Evolutionary conservation across 1,140 invertebrate species (phyloP).

Genomic region (Heliothis subflexa): DNA sequence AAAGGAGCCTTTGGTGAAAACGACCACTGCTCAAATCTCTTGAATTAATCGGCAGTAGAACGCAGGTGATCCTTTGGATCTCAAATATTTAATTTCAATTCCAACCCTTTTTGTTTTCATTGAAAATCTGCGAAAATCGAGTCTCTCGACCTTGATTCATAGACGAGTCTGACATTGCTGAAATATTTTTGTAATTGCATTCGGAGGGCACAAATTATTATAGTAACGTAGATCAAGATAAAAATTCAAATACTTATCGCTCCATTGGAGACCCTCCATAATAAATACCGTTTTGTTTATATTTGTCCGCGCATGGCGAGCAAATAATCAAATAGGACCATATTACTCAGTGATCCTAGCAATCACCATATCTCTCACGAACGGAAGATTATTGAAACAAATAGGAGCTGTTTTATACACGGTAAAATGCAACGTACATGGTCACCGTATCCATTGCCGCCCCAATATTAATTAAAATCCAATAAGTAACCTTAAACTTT

Average conservation of each 20-base stretch:
- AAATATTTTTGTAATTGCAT: no score
- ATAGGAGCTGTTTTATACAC: background rate
- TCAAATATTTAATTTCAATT: slow-evolving; percentile 1
- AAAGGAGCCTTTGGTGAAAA: background rate
- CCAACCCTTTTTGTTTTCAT: no score
- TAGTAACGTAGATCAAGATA: no score
- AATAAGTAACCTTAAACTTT: no score
- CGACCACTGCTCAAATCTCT: background rate
- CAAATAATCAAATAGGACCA: background rate
- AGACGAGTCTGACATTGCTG: no score
- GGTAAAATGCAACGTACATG: background rate
- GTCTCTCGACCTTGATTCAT: no score
- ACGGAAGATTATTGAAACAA: background rate
- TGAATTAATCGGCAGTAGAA: background rate
- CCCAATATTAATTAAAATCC: no score
- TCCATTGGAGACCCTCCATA: no score
- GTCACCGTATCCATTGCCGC: no score
- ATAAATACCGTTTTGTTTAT: background rate
- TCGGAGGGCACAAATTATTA: no score
- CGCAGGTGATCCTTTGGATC: background rate
- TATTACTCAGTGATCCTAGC: background rate
- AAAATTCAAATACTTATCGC: no score
- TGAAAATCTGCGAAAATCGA: no score
- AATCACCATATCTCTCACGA: background rate
- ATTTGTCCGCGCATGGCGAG: background rate